Evolutionary conservation across 2,797 vertebrate species (phyloP), one percentile per base, ranked within the genome.

Genomic region (Sylvia borin): DNA sequence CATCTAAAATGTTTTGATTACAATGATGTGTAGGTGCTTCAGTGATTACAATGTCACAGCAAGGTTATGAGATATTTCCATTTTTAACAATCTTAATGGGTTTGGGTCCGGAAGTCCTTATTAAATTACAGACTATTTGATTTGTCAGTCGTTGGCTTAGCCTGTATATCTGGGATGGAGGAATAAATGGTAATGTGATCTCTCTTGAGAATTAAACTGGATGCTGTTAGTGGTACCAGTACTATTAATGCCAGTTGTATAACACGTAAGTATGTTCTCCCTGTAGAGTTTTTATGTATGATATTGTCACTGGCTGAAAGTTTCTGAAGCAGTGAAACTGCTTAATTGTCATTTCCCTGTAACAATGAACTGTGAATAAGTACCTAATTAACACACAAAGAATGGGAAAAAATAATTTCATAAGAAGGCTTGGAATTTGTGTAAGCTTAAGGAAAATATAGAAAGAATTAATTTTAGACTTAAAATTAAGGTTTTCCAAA

Each of bases 61-160:
- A 95, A 92, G 53, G 64, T 78, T 84, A 70, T n/a, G 51, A 90
- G 71, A 60, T 50, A 67, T 92, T 89, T 93, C 93, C 71, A 92
- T 93, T 94, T 95, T 89, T 95, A 95, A 92, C 85, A 85, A n/a
- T 50, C 45, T 48, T 89, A 89, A 95, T 79, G 42, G 72, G 21
- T 60, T 92, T 57, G 43, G 25, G 55, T 60, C 83, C 27, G 13
- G 58, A 84, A 73, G n/a, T 67, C 77, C 51, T 85, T 81, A 92
- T 78, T 89, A 64, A 90, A 78, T 92, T 89, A 91, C 60, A 54
- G 48, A 78, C 60, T 48, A 90, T 73, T 57, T 40, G 70, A 96
- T 93, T 87, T 85, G 48, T n/a, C 74, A 66, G n/a, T 72, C 8
- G 61, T 54, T 57, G 48, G 47, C 42, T 51, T 72, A 65, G 51